phyloP scores from a whole-genome alignment of 2,888 invertebrate species.

The Erebia epiphron region DNA sequence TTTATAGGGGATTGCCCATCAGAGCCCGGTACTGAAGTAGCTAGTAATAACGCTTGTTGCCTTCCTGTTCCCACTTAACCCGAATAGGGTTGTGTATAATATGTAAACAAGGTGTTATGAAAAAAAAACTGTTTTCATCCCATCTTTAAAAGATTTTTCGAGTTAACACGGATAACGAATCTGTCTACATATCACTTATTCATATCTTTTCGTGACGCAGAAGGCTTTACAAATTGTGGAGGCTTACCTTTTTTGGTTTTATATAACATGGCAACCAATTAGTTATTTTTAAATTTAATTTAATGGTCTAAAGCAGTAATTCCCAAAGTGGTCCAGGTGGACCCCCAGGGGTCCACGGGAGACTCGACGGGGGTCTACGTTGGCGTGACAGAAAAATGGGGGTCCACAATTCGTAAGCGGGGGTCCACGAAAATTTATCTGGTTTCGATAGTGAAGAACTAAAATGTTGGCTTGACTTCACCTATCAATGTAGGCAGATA shows the following conservation, averaged over 20 bases:
- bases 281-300: neutral
- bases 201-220: constrained; percentile 12
- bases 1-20: constrained; percentile 44
- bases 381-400: too few species aligned
- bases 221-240: constrained; percentile 1
- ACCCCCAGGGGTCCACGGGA: too few species aligned
- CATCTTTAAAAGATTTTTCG: constrained; percentile 21
- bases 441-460: too few species aligned
- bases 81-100: constrained; percentile 38
- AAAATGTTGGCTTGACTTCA: too few species aligned
- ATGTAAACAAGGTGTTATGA: constrained; percentile 38
- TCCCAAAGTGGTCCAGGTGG: too few species aligned
- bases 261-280: neutral
- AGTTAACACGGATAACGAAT: constrained; percentile 18
- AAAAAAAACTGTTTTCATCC: constrained; percentile 19
- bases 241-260: neutral
- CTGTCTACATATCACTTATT: constrained; percentile 13
- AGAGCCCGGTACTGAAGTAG: constrained; percentile 39
- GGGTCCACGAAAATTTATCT: too few species aligned
- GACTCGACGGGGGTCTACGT: too few species aligned
- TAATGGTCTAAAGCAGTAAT: neutral
- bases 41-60: constrained; percentile 41
- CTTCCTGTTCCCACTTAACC: constrained; percentile 40
- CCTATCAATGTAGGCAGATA: too few species aligned
- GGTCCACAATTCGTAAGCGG: too few species aligned